phyloP scores from a whole-genome alignment of 2,113 vertebrate genomes.

The Megalops atlanticus region DNA sequence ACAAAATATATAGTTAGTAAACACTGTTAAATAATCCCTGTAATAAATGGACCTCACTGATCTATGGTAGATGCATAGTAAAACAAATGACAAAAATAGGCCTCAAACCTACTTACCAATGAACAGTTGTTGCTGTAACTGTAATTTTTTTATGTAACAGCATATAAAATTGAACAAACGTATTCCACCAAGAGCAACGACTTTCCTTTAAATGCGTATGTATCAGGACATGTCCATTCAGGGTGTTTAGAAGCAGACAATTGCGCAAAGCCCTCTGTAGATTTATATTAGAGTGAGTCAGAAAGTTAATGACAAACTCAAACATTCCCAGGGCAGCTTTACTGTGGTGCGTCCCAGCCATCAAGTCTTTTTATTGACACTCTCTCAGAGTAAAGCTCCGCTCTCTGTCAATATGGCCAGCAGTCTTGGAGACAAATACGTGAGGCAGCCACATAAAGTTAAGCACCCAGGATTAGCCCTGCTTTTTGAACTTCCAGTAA shows the following conservation, averaged over 20 bases:
- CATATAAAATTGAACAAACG: background rate
- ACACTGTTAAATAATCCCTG: no score
- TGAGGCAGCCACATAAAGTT: slow-evolving; percentile 68
- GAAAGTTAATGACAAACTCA: slow-evolving; percentile 16
- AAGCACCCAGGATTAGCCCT: slow-evolving; percentile 72
- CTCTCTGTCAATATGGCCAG: slow-evolving; percentile 67
- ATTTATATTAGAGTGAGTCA: background rate
- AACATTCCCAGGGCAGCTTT: background rate
- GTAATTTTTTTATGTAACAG: background rate
- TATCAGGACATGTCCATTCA: background rate
- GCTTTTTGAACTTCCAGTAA: slow-evolving; percentile 75
- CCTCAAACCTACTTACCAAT: no score
- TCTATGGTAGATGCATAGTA: no score
- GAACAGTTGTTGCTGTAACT: background rate
- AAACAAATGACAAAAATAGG: no score
- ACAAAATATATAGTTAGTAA: background rate
- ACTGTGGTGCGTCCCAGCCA: slow-evolving; percentile 27
- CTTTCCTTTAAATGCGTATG: background rate
- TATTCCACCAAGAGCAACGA: background rate
- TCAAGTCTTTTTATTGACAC: slow-evolving; percentile 62
- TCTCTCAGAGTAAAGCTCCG: slow-evolving; percentile 57
- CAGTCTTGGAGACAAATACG: slow-evolving; percentile 66
- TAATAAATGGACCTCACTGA: no score
- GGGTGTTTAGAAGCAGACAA: background rate
- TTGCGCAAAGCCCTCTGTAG: background rate